Evolutionary conservation across 2,888 invertebrate species (phyloP).

Genomic region (Pollenia amentaria): DNA sequence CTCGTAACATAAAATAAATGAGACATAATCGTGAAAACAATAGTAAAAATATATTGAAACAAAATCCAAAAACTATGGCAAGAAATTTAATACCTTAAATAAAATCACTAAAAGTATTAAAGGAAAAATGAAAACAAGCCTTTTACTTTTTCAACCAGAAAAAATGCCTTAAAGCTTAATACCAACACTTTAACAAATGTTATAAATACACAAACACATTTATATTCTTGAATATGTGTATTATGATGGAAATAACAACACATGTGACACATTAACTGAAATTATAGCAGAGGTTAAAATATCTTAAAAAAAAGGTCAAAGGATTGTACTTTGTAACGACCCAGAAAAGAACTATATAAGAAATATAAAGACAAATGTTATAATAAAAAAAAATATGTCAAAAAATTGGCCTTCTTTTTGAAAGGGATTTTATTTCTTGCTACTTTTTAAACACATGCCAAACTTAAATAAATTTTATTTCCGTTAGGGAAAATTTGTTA

Average conservation of each 20-base stretch:
- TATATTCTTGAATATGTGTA: background rate
- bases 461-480: conserved; percentile 4
- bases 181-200: conserved; percentile 24
- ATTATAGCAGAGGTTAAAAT: conserved; percentile 40
- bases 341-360: background rate
- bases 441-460: conserved; percentile 1
- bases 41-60: conserved; percentile 21
- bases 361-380: conserved; percentile 24
- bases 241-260: conserved; percentile 59
- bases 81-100: conserved; percentile 70
- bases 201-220: background rate
- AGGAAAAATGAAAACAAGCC: conserved; percentile 8
- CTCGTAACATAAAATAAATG: conserved; percentile 69
- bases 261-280: conserved; percentile 67
- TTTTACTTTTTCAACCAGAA: background rate
- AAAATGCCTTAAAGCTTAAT: conserved; percentile 45
- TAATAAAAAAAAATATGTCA: conserved; percentile 48
- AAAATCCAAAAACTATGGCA: conserved; percentile 33
- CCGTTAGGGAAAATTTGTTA: background rate
- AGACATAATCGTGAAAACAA: conserved; percentile 69
- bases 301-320: conserved; percentile 55
- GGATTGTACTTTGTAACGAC: background rate
- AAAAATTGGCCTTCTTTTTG: conserved; percentile 41
- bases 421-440: conserved; percentile 11
- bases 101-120: conserved; percentile 36